Evolutionary conservation across 2,888 invertebrate species (phyloP).

Genomic region (Matsumyia berberina): DNA sequence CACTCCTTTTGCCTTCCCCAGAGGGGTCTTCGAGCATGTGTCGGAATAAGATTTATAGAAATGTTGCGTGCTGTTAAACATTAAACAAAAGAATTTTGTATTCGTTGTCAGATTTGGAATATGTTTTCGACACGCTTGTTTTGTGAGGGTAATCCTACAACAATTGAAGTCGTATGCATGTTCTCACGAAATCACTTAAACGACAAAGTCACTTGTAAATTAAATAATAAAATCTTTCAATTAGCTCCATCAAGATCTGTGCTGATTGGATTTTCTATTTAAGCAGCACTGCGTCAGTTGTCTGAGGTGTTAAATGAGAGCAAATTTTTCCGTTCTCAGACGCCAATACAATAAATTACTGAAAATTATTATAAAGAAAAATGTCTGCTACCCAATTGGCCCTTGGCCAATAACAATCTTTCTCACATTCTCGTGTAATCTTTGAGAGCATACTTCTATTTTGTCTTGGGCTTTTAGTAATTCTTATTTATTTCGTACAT

Average conservation of each 20-base stretch:
- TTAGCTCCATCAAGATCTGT: not conserved
- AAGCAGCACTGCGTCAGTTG: constrained; percentile 19
- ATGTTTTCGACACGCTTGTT: constrained; percentile 49
- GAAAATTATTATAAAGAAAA: constrained; percentile 12
- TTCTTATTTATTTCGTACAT: not conserved
- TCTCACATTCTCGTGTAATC: constrained; percentile 36
- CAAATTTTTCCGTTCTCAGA: constrained; percentile 22
- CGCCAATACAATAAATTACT: constrained; percentile 39
- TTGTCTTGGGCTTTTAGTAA: not conserved
- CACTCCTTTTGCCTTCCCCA: constrained; percentile 11
- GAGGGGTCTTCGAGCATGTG: not conserved
- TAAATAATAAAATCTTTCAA: constrained; percentile 3
- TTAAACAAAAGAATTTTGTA: constrained; percentile 48
- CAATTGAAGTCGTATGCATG: constrained; percentile 21
- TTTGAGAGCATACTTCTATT: constrained; percentile 22
- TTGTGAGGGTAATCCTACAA: constrained; percentile 8
- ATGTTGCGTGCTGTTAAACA: constrained; percentile 51
- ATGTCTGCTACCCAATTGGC: constrained; percentile 44
- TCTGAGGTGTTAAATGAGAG: constrained; percentile 25
- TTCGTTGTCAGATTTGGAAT: constrained; percentile 57
- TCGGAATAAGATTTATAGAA: constrained; percentile 36
- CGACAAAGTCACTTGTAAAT: constrained; percentile 16
- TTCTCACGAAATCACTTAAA: constrained; percentile 36
- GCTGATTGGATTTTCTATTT: constrained; percentile 43
- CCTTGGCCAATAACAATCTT: constrained; percentile 22